Percentiles rank a stretch among this genome's conserved stretches.
These are phyloP conservation scores for Dendronephthya gigantea DNA, from an alignment of 64 coral and sea anemone genomes.

Conservation along the genomic window DNA sequence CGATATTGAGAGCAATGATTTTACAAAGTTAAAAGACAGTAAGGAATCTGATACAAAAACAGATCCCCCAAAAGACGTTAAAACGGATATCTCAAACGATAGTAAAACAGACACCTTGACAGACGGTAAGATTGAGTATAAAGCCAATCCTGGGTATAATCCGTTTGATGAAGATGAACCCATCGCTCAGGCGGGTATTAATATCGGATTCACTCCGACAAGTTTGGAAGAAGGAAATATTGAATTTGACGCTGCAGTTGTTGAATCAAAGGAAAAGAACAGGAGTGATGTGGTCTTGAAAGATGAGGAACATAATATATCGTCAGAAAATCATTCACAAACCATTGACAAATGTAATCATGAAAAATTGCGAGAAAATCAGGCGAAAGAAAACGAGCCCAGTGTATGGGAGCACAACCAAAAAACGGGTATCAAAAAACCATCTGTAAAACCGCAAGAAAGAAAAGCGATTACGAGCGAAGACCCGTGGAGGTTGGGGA, in stretches of 20 bases:
- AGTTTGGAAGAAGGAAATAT: not conserved
- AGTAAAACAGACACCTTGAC: not conserved
- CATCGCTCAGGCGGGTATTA: not conserved
- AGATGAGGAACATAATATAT: not conserved
- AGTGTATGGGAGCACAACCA: not conserved
- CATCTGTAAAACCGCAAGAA: not conserved
- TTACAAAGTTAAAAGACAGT: not conserved
- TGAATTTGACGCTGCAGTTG: not conserved
- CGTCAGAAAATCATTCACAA: not conserved
- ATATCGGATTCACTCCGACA: not conserved
- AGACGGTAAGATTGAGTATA: not conserved
- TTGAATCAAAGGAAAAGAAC: not conserved
- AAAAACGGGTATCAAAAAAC: not conserved
- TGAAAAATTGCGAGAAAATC: not conserved
- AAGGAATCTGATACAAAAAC: not conserved
- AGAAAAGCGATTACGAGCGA: not conserved
- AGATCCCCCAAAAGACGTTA: not conserved
- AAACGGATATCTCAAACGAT: not conserved
- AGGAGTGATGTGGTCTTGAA: not conserved
- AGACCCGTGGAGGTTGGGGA: not conserved
- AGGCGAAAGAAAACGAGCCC: not conserved
- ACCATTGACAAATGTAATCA: not conserved
- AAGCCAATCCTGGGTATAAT: conserved; percentile 33
- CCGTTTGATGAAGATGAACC: conserved; percentile 43
- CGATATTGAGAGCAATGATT: not conserved